These are phyloP conservation scores for Echinops telfairi DNA, from an alignment of 2,113 vertebrate genomes.

Conservation along the genomic window DNA sequence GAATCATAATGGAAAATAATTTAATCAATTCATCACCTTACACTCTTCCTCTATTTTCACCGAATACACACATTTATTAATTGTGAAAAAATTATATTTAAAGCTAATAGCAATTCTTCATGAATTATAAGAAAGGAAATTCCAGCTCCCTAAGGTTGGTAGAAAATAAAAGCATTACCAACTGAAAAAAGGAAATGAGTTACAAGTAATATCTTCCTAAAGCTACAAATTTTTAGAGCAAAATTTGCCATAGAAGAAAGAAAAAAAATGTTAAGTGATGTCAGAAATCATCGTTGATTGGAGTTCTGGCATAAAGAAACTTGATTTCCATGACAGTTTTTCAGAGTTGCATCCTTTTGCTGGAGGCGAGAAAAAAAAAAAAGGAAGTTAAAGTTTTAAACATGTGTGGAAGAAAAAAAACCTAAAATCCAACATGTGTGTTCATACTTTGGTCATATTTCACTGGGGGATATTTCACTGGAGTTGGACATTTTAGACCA, in stretches of 20 bases:
- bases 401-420: background rate
- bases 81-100: background rate
- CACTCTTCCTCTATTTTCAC: constrained; percentile 41
- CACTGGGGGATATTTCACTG: background rate
- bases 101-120: constrained; percentile 24
- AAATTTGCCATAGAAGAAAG: constrained; percentile 47
- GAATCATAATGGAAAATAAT: constrained; percentile 39
- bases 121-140: constrained; percentile 12
- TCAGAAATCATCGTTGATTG: background rate
- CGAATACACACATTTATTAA: constrained; percentile 31
- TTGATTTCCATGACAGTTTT: background rate
- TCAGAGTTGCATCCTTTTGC: background rate
- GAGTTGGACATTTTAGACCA: background rate
- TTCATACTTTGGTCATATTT: background rate
- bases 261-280: background rate
- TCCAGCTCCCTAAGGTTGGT: background rate
- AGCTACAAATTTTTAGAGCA: background rate
- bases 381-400: background rate
- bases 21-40: constrained; percentile 45
- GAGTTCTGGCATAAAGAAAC: constrained; percentile 12
- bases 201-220: constrained; percentile 32
- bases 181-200: constrained; percentile 31
- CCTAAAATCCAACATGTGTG: background rate
- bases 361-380: background rate
- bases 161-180: background rate